A percentile compares a stretch with the other conserved stretches of the same genome.
phyloP scores from a whole-genome alignment of 1,140 invertebrate species.

The Habropoda laboriosa region DNA sequence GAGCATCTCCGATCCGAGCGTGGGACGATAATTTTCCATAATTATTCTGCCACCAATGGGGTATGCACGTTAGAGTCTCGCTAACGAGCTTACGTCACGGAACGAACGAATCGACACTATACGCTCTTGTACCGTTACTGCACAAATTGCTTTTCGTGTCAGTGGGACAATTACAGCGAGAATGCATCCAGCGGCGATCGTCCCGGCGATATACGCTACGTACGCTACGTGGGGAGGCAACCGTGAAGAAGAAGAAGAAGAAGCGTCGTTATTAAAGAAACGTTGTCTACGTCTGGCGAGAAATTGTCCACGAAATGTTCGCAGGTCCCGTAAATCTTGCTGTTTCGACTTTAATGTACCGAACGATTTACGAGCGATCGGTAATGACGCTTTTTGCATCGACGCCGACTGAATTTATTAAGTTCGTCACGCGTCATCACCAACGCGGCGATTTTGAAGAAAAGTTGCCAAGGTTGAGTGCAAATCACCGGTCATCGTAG shows the following conservation, averaged over 20 bases:
- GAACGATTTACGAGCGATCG: conserved; percentile 18
- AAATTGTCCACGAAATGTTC: background rate
- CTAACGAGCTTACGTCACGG: conserved; percentile 54
- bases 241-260: too few relatives aligned
- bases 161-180: conserved; percentile 54
- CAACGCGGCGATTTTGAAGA: conserved; percentile 37
- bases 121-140: conserved; percentile 37
- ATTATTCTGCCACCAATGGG: conserved; percentile 54
- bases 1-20: conserved; percentile 47
- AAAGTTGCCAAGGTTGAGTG: conserved; percentile 48
- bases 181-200: conserved; percentile 22
- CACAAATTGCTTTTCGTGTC: conserved; percentile 45
- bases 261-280: conserved; percentile 18
- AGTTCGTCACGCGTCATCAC: conserved; percentile 70
- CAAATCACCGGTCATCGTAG: conserved; percentile 28
- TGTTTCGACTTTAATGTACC: background rate
- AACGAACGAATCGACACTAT: conserved; percentile 49
- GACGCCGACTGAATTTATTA: conserved; percentile 66
- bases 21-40: conserved; percentile 57
- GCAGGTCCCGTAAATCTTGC: background rate
- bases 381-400: conserved; percentile 38
- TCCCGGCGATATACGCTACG: conserved; percentile 1
- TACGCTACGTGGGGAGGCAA: too few relatives aligned
- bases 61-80: conserved; percentile 38
- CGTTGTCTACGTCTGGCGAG: background rate